Percentiles rank a stretch among this genome's conserved stretches.
Evolutionary conservation across 2,113 vertebrate genomes (phyloP).

Genomic region (Perca schrenkii): DNA sequence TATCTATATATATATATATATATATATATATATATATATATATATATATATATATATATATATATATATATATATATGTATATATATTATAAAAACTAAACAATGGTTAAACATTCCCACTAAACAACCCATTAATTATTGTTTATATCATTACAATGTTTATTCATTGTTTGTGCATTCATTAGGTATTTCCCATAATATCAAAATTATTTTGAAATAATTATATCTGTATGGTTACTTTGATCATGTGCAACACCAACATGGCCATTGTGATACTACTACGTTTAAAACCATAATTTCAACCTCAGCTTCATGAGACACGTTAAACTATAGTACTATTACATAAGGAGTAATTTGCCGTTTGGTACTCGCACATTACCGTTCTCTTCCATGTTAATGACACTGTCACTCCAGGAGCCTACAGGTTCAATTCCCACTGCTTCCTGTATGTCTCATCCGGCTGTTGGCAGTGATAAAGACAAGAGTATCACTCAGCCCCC

Average conservation of each 20-base stretch:
- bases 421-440: constrained; percentile 35
- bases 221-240: not conserved
- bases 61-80: no score
- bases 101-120: not conserved
- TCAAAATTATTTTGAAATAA: not conserved
- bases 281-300: constrained; percentile 6
- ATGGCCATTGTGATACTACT: not conserved
- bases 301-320: constrained; percentile 7
- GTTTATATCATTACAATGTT: not conserved
- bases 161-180: not conserved
- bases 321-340: constrained; percentile 16
- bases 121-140: not conserved
- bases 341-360: constrained; percentile 25
- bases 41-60: no score
- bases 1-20: no score
- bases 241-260: not conserved
- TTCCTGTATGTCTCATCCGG: constrained; percentile 52
- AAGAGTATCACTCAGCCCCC: constrained; percentile 49
- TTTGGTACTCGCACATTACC: constrained; percentile 18
- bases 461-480: constrained; percentile 64
- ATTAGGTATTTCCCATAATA: not conserved
- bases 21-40: no score
- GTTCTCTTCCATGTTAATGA: constrained; percentile 44
- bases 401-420: constrained; percentile 39
- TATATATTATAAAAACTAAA: not conserved